These are phyloP conservation scores for Anthoscopus minutus DNA, from an alignment of 2,113 vertebrate genomes.

Conservation along the genomic window DNA sequence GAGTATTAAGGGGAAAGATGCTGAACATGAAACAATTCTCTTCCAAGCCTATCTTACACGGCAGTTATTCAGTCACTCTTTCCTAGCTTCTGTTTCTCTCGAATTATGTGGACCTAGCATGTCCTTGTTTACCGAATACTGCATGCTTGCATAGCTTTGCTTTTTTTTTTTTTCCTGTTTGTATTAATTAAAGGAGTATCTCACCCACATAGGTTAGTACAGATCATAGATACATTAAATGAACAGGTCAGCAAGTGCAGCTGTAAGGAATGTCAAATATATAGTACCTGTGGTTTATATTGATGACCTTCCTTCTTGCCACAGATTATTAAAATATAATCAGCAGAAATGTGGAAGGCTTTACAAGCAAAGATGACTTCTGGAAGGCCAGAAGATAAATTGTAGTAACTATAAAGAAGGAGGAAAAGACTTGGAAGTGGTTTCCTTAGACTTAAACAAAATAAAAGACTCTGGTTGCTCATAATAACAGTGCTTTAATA, in stretches of 20 bases:
- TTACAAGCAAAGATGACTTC: conserved; percentile 16
- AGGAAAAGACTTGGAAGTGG: neutral
- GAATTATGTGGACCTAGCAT: conserved; percentile 15
- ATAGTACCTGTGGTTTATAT: conserved; percentile 46
- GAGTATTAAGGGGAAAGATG: neutral
- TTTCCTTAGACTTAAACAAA: neutral
- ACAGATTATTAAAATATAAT: conserved; percentile 44
- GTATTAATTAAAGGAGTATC: conserved; percentile 43
- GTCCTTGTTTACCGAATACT: conserved; percentile 23
- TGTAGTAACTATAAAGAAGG: neutral
- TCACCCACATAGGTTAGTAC: conserved; percentile 7
- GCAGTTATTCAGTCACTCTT: neutral
- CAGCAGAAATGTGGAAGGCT: conserved; percentile 9
- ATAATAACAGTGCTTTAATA: neutral
- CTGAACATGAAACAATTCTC: neutral
- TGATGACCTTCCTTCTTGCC: conserved; percentile 53
- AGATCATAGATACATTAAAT: conserved; percentile 34
- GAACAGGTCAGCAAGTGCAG: conserved; percentile 17
- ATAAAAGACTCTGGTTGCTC: neutral
- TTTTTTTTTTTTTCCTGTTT: neutral
- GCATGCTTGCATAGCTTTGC: neutral
- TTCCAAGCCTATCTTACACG: neutral
- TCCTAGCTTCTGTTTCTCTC: neutral
- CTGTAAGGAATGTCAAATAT: conserved; percentile 36
- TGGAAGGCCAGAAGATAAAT: conserved; percentile 20